phyloP scores from a whole-genome alignment of 2,797 vertebrate genomes.

The Lacerta bilineata region DNA sequence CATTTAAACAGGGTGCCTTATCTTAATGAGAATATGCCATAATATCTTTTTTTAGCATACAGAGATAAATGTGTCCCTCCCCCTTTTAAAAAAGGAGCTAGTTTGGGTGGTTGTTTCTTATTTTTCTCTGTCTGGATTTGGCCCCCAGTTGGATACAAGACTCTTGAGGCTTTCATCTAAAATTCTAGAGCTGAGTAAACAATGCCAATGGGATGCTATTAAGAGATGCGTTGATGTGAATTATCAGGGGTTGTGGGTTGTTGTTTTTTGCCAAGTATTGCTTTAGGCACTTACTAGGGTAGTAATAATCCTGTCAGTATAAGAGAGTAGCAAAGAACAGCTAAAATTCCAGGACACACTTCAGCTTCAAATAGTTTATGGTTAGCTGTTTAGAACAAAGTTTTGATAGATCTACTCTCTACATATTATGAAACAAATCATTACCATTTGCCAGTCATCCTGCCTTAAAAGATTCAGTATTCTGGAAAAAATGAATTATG shows the following conservation, averaged over 20 bases:
- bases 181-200: conserved; percentile 67
- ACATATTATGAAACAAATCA: conserved; percentile 1
- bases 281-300: conserved; percentile 47
- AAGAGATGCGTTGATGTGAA: conserved; percentile 43
- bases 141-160: conserved; percentile 38
- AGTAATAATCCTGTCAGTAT: conserved; percentile 39
- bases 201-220: conserved; percentile 39
- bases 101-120: conserved; percentile 45
- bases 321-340: conserved; percentile 24
- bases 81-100: conserved; percentile 6
- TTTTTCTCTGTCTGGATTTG: conserved; percentile 53
- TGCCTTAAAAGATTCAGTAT: not conserved
- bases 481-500: not conserved
- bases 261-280: conserved; percentile 51
- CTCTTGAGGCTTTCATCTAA: conserved; percentile 57
- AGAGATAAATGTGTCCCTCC: not conserved
- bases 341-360: conserved; percentile 36
- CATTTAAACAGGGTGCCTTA: conserved; percentile 20
- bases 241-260: not conserved
- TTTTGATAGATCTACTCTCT: conserved; percentile 29
- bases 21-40: conserved; percentile 34
- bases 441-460: conserved; percentile 23
- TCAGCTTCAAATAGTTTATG: conserved; percentile 33
- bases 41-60: conserved; percentile 32
- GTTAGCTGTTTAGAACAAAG: conserved; percentile 33